Evolutionary conservation across 92 coral and sea anemone species (phyloP).

Genomic region (Phenganax marumi): DNA sequence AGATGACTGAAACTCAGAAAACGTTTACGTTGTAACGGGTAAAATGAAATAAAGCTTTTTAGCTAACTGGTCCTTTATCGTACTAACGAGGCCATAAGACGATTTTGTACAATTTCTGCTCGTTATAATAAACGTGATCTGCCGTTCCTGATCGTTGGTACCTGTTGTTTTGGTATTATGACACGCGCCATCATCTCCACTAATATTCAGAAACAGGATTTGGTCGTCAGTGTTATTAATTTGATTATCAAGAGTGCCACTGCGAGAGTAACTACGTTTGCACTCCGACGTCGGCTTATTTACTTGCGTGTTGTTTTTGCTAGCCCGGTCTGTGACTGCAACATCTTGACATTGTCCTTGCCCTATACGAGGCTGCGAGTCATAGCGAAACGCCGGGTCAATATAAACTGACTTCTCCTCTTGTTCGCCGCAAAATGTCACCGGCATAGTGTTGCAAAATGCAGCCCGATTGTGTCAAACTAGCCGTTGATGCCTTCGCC

Average conservation of each 20-base stretch:
- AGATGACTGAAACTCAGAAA: no score
- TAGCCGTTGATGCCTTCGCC: no score
- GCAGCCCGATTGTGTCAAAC: not conserved
- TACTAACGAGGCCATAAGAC: no score
- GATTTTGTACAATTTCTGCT: no score
- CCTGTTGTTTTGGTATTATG: not conserved
- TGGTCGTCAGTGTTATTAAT: not conserved
- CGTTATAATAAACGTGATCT: no score
- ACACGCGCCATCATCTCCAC: not conserved
- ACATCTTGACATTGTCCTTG: not conserved
- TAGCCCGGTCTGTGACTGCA: not conserved
- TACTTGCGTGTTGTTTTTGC: not conserved
- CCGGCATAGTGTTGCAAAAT: not conserved
- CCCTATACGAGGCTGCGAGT: not conserved
- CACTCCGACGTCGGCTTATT: not conserved
- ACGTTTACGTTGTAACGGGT: no score
- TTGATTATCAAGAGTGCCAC: not conserved
- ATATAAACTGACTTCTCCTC: not conserved
- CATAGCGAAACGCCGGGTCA: constrained; percentile 17
- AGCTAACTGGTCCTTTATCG: no score
- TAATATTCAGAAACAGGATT: not conserved
- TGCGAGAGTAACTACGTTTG: not conserved
- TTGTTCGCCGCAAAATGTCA: not conserved
- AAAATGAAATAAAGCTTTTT: no score
- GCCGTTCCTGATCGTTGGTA: not conserved